Evolutionary conservation across 2,888 invertebrate genomes (phyloP), one percentile per base, ranked within the genome.

Genomic region (Hirtodrosophila duncani): DNA sequence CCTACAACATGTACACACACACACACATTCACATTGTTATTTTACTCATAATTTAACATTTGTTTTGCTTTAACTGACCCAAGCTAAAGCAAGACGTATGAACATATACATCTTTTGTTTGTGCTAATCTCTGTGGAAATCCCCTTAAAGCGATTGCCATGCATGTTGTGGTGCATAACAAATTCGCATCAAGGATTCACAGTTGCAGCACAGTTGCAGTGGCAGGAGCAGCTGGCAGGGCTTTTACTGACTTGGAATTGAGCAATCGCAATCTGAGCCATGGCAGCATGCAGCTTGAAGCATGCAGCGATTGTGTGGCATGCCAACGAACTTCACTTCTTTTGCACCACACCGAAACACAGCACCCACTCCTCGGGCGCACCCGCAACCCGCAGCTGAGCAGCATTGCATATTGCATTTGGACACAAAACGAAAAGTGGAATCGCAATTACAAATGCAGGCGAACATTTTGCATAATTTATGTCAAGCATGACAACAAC

Each of bases 361-460:
- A n/a, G n/a, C n/a, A n/a, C n/a, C n/a, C n/a, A n/a, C n/a, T n/a
- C n/a, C n/a, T n/a, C n/a, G n/a, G n/a, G n/a, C n/a, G n/a, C n/a
- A n/a, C n/a, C n/a, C n/a, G n/a, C n/a, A n/a, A n/a, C n/a, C n/a
- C n/a, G n/a, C n/a, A n/a, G n/a, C n/a, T n/a, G n/a, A n/a, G n/a
- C n/a, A n/a, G n/a, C n/a, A 51, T 37, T 38, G 38, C 30, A 26
- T 18, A 9, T 16, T 37, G 33, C 55, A 58, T 21, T 21, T 50
- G 33, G 26, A 42, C 26, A 31, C 36, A 18, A 31, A 20, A 46
- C 48, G 41, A 62, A 62, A 67, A 63, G 61, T 67, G 72, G 56
- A 77, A 82, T 75, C 75, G 72, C 74, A 81, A 75, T 75, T 72
- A 81, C 81, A 82, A 81, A 75, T 75, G 82, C 82, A 82, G 56